Percentiles rank a stretch among this genome's conserved stretches.
phyloP scores from a whole-genome alignment of 2,797 vertebrate genomes.

The Notamacropus eugenii region DNA sequence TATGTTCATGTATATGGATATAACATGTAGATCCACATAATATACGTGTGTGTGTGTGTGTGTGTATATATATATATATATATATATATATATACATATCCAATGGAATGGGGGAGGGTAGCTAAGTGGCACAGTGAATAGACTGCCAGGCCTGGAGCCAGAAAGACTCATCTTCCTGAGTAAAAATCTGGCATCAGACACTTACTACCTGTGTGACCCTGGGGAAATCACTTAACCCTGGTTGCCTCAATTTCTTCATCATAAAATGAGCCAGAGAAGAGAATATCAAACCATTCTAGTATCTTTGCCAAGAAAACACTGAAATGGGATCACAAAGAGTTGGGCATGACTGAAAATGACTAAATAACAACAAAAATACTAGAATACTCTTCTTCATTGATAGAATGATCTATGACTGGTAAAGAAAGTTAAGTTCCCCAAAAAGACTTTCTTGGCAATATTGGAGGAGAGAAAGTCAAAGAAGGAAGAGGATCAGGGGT shows the following conservation, averaged over 20 bases:
- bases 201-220: neutral
- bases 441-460: neutral
- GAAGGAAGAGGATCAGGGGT: neutral
- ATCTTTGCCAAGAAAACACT: neutral
- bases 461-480: neutral
- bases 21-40: too few relatives aligned
- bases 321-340: neutral
- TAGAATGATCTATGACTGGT: neutral
- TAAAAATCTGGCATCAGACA: neutral
- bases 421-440: neutral
- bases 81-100: neutral
- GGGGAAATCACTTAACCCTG: neutral
- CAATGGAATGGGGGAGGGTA: neutral
- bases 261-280: neutral
- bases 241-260: neutral
- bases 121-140: neutral
- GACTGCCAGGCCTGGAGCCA: neutral
- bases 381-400: neutral
- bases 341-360: neutral
- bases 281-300: neutral
- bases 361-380: neutral
- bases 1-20: too few relatives aligned
- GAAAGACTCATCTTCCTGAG: neutral
- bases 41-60: too few relatives aligned
- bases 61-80: too few relatives aligned